Percentiles rank a stretch among this genome's conserved stretches.
These are phyloP conservation scores for Cremastinae sp. DNA, from an alignment of 2,888 invertebrate species.

Conservation along the genomic window DNA sequence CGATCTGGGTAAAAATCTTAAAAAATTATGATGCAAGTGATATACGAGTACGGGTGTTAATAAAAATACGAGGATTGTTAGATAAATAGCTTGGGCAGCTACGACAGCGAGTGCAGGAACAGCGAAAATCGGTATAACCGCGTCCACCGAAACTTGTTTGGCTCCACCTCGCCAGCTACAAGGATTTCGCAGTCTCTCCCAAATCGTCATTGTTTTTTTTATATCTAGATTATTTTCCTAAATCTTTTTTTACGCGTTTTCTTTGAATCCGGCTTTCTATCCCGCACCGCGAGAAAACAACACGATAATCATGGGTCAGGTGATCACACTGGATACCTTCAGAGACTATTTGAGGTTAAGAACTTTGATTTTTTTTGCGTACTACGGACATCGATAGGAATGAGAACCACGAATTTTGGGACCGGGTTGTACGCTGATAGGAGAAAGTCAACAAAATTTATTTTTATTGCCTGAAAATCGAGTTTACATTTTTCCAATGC, in stretches of 20 bases:
- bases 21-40: slow-evolving; percentile 76
- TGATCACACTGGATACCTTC: too few relatives aligned
- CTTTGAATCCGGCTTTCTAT: too few relatives aligned
- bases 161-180: slow-evolving; percentile 74
- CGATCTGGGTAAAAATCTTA: slow-evolving; percentile 81
- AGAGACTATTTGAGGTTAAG: too few relatives aligned
- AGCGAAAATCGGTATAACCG: slow-evolving; percentile 76
- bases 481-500: too few relatives aligned
- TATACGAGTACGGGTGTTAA: slow-evolving; percentile 75
- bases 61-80: slow-evolving; percentile 74
- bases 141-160: slow-evolving; percentile 77
- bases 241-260: background rate
- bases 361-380: slow-evolving; percentile 37
- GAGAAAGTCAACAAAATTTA: too few relatives aligned
- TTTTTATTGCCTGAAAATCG: too few relatives aligned
- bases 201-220: slow-evolving; percentile 68
- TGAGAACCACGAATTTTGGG: slow-evolving; percentile 24
- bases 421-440: too few relatives aligned
- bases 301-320: too few relatives aligned
- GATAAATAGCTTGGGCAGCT: slow-evolving; percentile 75
- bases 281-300: slow-evolving; percentile 11
- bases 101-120: slow-evolving; percentile 74
- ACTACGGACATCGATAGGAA: background rate
- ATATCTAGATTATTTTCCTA: background rate
- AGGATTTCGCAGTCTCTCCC: slow-evolving; percentile 69